Base-by-base conservation (phyloP, 2,888 invertebrate genomes). In the Criorhina ranunculi region DNA sequence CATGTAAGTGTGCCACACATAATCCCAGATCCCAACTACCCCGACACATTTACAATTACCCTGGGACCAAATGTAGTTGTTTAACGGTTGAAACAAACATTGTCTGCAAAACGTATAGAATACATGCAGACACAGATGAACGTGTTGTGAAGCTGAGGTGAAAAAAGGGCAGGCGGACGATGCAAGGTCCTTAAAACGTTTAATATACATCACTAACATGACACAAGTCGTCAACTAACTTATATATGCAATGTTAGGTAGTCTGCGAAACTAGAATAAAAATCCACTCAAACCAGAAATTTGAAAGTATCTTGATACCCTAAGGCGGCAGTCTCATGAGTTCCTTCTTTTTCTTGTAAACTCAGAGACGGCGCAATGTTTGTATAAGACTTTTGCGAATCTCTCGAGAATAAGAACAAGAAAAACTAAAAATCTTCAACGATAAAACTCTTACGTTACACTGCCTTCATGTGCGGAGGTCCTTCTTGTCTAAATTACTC, bases 191-290 rank as follows among this genome's bases (percentile, higher is more conserved):
- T 55, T 62, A 67, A 66, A 51, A 60, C 66, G 11, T 83, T 82
- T 72, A 77, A 72, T 82, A 72, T 72, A 67, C 55, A 80, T 67
- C 80, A 60, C 82, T 78, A 42, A 60, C 77, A 83, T 67, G 55
- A 73, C 72, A 73, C 82, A 72, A 67, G 59, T 77, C 69, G 60
- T 55, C 72, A 51, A 51, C 44, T 24, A 53, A 66, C 69, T 82
- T 60, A 46, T 51, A 53, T 49, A 66, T 77, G 66, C 72, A 66
- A 46, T 66, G 59, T 66, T 53, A 53, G 59, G n/a, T n/a, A n/a
- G n/a, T n/a, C n/a, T n/a, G n/a, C n/a, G n/a, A n/a, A n/a, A n/a
- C n/a, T n/a, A n/a, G n/a, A n/a, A n/a, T n/a, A n/a, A n/a, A n/a
- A n/a, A 64, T 72, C 42, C 46, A 67, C 75, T 67, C 60, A 60